These are phyloP conservation scores for Dendrocincla fuliginosa DNA, from an alignment of 2,797 vertebrate genomes.

Conservation along the genomic window DNA sequence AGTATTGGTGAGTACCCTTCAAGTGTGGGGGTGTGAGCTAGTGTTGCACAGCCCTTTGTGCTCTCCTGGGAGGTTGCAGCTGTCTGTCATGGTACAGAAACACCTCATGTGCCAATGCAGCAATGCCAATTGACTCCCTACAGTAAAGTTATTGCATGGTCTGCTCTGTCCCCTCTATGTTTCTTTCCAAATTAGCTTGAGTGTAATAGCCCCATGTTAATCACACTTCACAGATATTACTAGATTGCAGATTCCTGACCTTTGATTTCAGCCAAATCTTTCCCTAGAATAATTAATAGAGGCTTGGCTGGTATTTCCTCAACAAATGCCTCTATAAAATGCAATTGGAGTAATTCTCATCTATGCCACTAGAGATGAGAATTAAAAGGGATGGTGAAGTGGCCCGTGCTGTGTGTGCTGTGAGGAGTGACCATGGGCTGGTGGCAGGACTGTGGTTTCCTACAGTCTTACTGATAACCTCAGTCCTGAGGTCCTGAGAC, in stretches of 20 bases:
- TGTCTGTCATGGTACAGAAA: background rate
- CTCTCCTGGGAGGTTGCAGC: background rate
- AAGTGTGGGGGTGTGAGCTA: rapidly evolving
- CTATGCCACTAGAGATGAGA: background rate
- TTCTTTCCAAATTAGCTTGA: background rate
- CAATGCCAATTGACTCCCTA: background rate
- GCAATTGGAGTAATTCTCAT: background rate
- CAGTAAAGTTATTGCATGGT: background rate
- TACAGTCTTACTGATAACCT: background rate
- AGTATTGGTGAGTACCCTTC: rapidly evolving
- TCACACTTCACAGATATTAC: background rate
- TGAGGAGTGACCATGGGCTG: background rate
- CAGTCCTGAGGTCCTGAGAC: background rate
- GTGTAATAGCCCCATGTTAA: background rate
- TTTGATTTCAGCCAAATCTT: constrained; percentile 12
- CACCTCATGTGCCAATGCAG: background rate
- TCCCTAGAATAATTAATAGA: background rate
- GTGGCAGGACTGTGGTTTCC: background rate
- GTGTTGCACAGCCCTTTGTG: background rate
- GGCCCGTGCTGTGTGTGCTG: rapidly evolving
- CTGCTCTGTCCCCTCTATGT: background rate
- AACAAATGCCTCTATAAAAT: background rate
- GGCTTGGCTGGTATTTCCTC: background rate
- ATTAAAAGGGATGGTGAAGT: background rate
- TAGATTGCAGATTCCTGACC: constrained; percentile 24